Conservation (phyloP, 1,140 invertebrate species). For the Scaptodrosophila lebanonensis region DNA sequence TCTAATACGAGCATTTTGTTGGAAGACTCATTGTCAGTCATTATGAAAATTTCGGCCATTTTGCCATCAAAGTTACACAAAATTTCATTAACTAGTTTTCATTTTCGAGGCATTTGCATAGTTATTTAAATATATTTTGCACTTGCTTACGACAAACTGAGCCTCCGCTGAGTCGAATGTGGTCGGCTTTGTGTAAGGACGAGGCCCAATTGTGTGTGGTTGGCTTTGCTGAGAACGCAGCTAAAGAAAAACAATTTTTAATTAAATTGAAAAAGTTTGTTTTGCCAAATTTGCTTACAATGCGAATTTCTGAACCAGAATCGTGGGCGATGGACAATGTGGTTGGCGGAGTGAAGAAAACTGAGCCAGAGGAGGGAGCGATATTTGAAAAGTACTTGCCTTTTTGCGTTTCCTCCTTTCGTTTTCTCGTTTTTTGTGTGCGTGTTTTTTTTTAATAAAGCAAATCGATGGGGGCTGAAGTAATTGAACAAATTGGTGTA, state of each 20-base stretch:
- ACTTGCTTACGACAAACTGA: no score
- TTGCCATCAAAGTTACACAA: constrained; percentile 24
- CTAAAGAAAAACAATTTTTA: constrained; percentile 39
- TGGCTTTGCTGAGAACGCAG: constrained; percentile 7
- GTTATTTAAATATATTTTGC: constrained; percentile 53
- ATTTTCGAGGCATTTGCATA: constrained; percentile 57
- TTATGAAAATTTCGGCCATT: no score
- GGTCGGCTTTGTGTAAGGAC: no score
- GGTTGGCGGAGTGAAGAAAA: background rate
- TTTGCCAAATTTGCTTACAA: constrained; percentile 44
- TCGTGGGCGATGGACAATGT: constrained; percentile 28
- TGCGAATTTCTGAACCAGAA: constrained; percentile 30
- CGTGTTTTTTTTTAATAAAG: constrained; percentile 66
- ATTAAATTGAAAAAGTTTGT: constrained; percentile 71
- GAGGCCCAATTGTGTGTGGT: no score
- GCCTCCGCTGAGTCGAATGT: no score
- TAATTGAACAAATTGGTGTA: constrained; percentile 69
- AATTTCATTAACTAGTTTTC: constrained; percentile 51
- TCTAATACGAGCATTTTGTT: no score
- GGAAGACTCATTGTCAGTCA: no score
- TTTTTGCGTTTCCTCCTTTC: constrained; percentile 10
- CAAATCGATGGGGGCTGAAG: constrained; percentile 56
- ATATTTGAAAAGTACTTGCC: constrained; percentile 20
- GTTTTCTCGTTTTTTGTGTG: background rate
- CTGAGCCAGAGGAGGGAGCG: background rate